Percentiles rank a stretch among this genome's conserved stretches.
These are phyloP conservation scores for Leptinotarsa juncta DNA, from an alignment of 2,888 invertebrate genomes.

Conservation along the genomic window DNA sequence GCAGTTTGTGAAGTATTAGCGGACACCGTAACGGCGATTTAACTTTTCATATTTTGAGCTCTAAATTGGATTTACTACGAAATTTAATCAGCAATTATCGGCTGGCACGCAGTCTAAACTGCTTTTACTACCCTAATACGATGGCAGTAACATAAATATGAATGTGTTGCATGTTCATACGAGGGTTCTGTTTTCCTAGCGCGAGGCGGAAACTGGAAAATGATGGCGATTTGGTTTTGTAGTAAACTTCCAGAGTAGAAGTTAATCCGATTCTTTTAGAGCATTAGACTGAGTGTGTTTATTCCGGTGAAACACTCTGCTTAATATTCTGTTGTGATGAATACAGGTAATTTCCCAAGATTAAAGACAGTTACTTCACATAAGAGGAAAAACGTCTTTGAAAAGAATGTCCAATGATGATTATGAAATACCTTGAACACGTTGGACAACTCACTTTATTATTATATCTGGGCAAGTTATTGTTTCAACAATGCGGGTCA, in stretches of 20 bases:
- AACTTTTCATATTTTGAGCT: conserved; percentile 58
- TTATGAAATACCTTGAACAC: too few relatives aligned
- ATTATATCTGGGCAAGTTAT: too few relatives aligned
- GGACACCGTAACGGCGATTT: conserved; percentile 52
- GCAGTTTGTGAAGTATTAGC: conserved; percentile 49
- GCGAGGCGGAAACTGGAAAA: neutral
- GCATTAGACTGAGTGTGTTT: too few relatives aligned
- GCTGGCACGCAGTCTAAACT: conserved; percentile 54
- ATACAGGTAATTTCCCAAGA: too few relatives aligned
- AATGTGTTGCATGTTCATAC: conserved; percentile 37
- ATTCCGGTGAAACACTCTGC: too few relatives aligned
- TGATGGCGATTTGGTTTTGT: neutral
- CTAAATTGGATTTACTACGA: conserved; percentile 56
- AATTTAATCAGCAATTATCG: conserved; percentile 60
- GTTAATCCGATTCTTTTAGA: too few relatives aligned
- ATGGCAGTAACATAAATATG: conserved; percentile 41
- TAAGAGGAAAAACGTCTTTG: too few relatives aligned
- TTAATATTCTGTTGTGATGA: too few relatives aligned
- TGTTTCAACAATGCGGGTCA: too few relatives aligned
- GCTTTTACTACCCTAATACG: conserved; percentile 47
- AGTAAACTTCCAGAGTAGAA: neutral
- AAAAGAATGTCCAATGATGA: too few relatives aligned
- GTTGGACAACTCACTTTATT: too few relatives aligned
- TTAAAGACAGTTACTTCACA: too few relatives aligned
- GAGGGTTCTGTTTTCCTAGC: conserved; percentile 16